These are phyloP conservation scores for Epinotia ramella DNA, from an alignment of 2,888 invertebrate genomes.

Conservation along the genomic window DNA sequence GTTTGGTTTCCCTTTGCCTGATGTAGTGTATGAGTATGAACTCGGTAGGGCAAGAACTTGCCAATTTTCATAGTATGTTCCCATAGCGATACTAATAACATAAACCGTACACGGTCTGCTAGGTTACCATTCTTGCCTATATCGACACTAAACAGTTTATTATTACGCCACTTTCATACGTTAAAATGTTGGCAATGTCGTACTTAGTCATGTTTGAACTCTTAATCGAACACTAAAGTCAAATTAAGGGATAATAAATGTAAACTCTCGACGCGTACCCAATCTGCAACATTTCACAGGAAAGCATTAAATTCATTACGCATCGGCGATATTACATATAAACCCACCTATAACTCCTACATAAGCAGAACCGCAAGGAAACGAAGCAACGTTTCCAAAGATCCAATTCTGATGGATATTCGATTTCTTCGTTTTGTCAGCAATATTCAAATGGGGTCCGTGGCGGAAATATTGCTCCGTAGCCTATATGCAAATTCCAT, in stretches of 20 bases:
- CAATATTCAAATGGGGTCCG: constrained; percentile 76
- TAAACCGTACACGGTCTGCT: too few relatives aligned
- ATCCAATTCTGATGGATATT: constrained; percentile 58
- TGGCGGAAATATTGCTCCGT: constrained; percentile 78
- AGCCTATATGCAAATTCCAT: constrained; percentile 80
- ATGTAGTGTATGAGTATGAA: constrained; percentile 34
- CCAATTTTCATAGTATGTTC: too few relatives aligned
- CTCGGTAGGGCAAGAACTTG: too few relatives aligned
- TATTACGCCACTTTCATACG: too few relatives aligned
- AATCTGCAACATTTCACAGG: constrained; percentile 16
- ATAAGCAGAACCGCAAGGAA: constrained; percentile 38
- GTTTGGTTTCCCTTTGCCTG: constrained; percentile 57
- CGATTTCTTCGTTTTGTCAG: constrained; percentile 68
- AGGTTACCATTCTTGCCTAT: too few relatives aligned
- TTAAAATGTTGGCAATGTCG: background rate
- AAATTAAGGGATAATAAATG: constrained; percentile 42
- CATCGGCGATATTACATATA: constrained; percentile 32
- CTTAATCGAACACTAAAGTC: background rate
- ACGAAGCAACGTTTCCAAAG: constrained; percentile 42
- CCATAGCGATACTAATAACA: too few relatives aligned
- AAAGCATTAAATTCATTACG: constrained; percentile 38
- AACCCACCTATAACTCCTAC: constrained; percentile 34
- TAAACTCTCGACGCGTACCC: constrained; percentile 47
- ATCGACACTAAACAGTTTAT: too few relatives aligned
- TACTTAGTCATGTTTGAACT: background rate